Evolutionary conservation across 1,140 invertebrate species (phyloP).

Genomic region (Drosophila bipectinata): DNA sequence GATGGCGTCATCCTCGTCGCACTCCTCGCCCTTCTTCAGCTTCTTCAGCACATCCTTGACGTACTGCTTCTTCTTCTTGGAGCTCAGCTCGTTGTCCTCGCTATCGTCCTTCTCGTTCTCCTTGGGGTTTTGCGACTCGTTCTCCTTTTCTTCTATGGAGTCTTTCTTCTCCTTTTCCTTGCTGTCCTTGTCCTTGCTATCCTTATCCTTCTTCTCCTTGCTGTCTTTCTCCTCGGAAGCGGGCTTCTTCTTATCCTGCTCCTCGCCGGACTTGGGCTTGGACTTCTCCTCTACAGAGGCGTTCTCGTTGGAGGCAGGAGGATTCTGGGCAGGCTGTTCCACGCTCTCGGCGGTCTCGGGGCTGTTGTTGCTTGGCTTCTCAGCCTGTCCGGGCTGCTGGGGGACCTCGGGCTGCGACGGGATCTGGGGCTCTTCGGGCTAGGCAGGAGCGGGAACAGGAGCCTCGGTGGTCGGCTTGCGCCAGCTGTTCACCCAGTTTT

Average conservation of each 20-base stretch:
- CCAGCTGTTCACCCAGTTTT: slow-evolving; percentile 59
- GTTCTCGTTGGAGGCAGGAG: slow-evolving; percentile 54
- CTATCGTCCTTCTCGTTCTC: slow-evolving; percentile 35
- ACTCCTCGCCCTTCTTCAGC: slow-evolving; percentile 68
- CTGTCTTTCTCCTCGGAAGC: slow-evolving; percentile 63
- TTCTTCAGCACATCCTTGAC: slow-evolving; percentile 71
- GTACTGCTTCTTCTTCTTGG: slow-evolving; percentile 62
- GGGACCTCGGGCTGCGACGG: slow-evolving; percentile 5
- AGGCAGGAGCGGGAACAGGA: slow-evolving; percentile 17
- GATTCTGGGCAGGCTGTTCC: slow-evolving; percentile 44
- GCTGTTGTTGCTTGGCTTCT: slow-evolving; percentile 20
- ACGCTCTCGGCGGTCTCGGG: slow-evolving; percentile 54
- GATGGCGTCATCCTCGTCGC: slow-evolving; percentile 69
- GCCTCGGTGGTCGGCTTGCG: slow-evolving; percentile 17
- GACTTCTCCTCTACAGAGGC: slow-evolving; percentile 64
- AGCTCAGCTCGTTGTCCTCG: slow-evolving; percentile 56
- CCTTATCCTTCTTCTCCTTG: slow-evolving; percentile 42
- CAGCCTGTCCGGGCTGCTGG: slow-evolving; percentile 11
- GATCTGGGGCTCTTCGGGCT: slow-evolving; percentile 9
- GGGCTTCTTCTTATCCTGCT: slow-evolving; percentile 30
- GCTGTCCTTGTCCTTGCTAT: slow-evolving; percentile 28
- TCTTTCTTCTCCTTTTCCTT: slow-evolving; percentile 34
- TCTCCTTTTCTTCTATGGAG: slow-evolving; percentile 31
- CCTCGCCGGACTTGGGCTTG: slow-evolving; percentile 46
- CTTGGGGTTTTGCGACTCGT: slow-evolving; percentile 10